Conservation (phyloP, 2,797 vertebrate genomes). For the Orestias chungarensis region DNA sequence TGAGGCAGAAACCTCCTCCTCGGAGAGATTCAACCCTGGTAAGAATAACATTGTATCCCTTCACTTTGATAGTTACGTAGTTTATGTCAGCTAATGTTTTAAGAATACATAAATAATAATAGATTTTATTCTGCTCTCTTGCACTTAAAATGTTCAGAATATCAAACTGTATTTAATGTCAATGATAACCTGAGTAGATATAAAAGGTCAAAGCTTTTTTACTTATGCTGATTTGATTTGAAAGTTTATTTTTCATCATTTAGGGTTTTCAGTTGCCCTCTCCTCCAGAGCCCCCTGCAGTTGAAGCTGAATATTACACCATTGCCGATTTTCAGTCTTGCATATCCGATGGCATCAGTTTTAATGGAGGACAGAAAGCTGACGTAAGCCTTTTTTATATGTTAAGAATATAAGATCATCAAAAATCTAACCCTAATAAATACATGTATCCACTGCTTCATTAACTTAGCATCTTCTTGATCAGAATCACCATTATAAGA, state of each 20-base stretch:
- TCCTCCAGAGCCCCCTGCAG: conserved; percentile 96
- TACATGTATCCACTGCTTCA: background rate
- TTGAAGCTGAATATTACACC: conserved; percentile 99
- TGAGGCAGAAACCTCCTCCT: conserved; percentile 95
- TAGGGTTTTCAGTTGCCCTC: conserved; percentile 97
- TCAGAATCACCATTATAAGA: background rate
- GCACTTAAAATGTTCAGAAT: background rate
- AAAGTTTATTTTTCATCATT: conserved; percentile 1
- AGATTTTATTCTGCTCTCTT: background rate
- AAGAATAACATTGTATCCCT: conserved; percentile 41
- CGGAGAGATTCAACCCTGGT: conserved; percentile 97
- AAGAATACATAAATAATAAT: background rate
- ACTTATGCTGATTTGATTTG: background rate
- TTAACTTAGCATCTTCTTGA: background rate
- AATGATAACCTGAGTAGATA: too few relatives aligned
- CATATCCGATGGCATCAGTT: conserved; percentile 99
- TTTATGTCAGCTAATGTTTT: conserved; percentile 8
- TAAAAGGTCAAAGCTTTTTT: background rate
- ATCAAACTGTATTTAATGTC: background rate
- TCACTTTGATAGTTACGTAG: background rate
- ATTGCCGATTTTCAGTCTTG: conserved; percentile 99
- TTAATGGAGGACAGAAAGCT: conserved; percentile 98
- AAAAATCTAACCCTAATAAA: background rate
- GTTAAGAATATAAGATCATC: background rate
- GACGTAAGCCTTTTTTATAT: conserved; percentile 82